Conservation (phyloP, 2,888 invertebrate species). For the Lycocerus yunnanus region DNA sequence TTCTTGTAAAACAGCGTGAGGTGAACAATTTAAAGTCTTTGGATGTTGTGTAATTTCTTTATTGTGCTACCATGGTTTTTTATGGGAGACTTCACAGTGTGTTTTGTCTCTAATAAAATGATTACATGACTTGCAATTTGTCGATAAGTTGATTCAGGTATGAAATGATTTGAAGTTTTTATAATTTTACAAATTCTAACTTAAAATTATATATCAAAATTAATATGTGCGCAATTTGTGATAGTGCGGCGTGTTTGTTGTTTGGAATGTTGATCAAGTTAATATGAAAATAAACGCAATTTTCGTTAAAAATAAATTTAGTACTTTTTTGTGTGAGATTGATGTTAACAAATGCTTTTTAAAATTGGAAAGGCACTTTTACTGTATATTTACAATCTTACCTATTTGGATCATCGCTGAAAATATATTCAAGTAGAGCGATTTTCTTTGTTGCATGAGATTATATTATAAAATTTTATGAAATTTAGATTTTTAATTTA, state of each 20-base stretch:
- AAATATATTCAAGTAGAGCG: background rate
- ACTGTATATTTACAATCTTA: background rate
- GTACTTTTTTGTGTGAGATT: background rate
- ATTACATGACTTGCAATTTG: conserved; percentile 19
- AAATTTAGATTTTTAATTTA: conserved; percentile 1
- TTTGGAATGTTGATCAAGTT: background rate
- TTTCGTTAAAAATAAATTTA: background rate
- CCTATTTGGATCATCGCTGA: background rate
- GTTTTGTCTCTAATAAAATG: conserved; percentile 21
- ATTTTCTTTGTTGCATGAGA: background rate
- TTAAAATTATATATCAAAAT: background rate
- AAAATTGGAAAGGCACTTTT: background rate
- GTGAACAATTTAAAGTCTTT: conserved; percentile 16
- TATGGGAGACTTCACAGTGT: conserved; percentile 9
- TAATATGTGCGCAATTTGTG: background rate
- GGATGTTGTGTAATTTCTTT: conserved; percentile 12
- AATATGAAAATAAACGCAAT: background rate
- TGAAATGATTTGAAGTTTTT: conserved; percentile 13
- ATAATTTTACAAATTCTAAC: conserved; percentile 12
- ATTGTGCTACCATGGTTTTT: conserved; percentile 11
- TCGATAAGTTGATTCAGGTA: conserved; percentile 14
- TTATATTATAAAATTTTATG: background rate
- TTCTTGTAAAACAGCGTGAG: conserved; percentile 19
- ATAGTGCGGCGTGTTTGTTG: background rate
- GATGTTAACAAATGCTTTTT: background rate